Conservation (phyloP, 2,797 vertebrate genomes). For the Chromobotia macracanthus region DNA sequence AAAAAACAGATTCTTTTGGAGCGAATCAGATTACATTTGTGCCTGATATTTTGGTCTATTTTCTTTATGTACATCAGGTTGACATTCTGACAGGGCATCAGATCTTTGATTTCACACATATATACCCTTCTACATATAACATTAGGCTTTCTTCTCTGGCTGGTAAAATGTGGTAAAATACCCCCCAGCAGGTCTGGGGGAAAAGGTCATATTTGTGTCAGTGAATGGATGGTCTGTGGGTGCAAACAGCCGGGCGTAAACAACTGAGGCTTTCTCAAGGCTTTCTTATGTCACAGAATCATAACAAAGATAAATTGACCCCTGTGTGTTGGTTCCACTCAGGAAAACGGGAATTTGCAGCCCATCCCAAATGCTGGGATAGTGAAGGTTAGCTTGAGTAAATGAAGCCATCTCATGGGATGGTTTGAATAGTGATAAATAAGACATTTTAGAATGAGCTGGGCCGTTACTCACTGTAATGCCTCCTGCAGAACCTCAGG, state of each 20-base stretch:
- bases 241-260: slow-evolving; percentile 39
- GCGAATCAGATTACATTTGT: slow-evolving; percentile 22
- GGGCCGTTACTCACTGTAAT: slow-evolving; percentile 72
- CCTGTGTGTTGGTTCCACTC: slow-evolving; percentile 4
- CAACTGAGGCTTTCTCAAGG: slow-evolving; percentile 7
- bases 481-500: slow-evolving; percentile 65
- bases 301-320: slow-evolving; percentile 44
- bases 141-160: neutral
- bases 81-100: slow-evolving; percentile 29
- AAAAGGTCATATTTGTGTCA: slow-evolving; percentile 15
- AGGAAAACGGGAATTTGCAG: slow-evolving; percentile 40
- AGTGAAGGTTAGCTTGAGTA: slow-evolving; percentile 63
- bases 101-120: neutral
- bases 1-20: slow-evolving; percentile 34
- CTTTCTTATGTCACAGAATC: neutral
- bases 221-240: neutral
- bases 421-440: slow-evolving; percentile 63
- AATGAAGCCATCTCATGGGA: slow-evolving; percentile 67
- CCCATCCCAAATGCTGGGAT: slow-evolving; percentile 41
- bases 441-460: slow-evolving; percentile 59
- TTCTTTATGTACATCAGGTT: slow-evolving; percentile 53
- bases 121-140: no score
- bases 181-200: no score
- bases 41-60: slow-evolving; percentile 2
- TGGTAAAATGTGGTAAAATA: slow-evolving; percentile 30